Base-by-base conservation (phyloP, 2,113 vertebrate species). In the Morone chrysops region DNA sequence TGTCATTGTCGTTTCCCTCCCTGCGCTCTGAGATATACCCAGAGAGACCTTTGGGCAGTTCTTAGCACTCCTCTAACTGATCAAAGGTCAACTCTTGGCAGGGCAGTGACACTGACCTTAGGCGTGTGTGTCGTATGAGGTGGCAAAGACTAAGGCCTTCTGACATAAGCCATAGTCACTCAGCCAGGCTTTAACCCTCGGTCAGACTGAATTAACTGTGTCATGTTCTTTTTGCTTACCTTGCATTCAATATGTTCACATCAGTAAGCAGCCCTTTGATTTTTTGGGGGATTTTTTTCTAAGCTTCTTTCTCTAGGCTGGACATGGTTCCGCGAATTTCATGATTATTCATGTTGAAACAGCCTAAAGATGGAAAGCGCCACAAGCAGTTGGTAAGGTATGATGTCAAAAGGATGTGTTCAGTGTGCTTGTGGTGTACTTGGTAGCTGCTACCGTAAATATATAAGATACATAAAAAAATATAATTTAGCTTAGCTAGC, bases 11-110 rank as follows among this genome's bases (percentile, higher is more conserved):
- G 10, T 65, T 72, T 82, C 40, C 53, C 79, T 53, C 51, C 48
- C 56, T 13, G 6, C 10, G 18, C 80, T 81, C 54, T 56, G 31
- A 82, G 70, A 78, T 43, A 43, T 40, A 70, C 72, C 65, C 69
- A 41, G 25, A 72, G 54, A 87, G 72, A 80, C 79, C 87, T 83
- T 75, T 75, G 71, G 91, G 86, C 71, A 70, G 36, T 79, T 86
- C 78, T 68, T 85, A 78, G 65, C 83, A 68, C 89, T 75, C 38
- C 56, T 70, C 81, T 80, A 72, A 82, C 75, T 65, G 83, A 82
- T 88, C 87, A 93, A 93, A 92, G 90, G 90, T 94, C 92, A 93
- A 7, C 63, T 47, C 87, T 88, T 89, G 75, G 85, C 89, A 73
- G 78, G 84, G 41, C 56, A 53, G 61, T 83, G 90, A 84, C 87